Percentiles rank a stretch among this genome's conserved stretches.
These are phyloP conservation scores for Trogon surrucura DNA, from an alignment of 2,113 vertebrate genomes.

Conservation along the genomic window DNA sequence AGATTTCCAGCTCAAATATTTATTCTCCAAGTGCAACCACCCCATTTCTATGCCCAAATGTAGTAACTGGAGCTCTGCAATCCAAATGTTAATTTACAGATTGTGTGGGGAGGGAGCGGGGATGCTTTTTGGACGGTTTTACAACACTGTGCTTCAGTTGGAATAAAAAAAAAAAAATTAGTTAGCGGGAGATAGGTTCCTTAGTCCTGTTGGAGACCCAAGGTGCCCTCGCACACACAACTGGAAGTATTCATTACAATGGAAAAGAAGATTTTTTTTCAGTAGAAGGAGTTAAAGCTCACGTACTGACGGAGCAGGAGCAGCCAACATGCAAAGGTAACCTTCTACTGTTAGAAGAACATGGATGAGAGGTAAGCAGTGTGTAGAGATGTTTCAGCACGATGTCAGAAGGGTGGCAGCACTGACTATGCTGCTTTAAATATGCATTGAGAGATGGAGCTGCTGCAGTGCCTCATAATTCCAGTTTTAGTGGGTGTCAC, in stretches of 20 bases:
- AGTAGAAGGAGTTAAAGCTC: background rate
- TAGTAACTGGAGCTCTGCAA: background rate
- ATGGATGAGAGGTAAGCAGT: background rate
- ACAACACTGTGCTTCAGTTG: background rate
- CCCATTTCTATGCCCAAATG: background rate
- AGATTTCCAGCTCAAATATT: background rate
- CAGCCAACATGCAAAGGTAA: background rate
- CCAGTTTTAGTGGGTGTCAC: background rate
- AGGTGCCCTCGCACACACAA: background rate
- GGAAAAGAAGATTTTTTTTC: background rate
- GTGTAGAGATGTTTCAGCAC: background rate
- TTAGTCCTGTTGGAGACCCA: background rate
- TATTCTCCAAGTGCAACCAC: accelerated
- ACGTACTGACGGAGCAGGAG: background rate
- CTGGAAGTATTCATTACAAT: accelerated
- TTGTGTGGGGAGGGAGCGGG: background rate
- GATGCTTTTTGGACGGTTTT: background rate
- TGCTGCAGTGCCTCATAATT: background rate
- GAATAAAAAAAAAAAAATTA: background rate
- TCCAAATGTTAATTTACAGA: background rate
- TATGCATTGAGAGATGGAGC: background rate
- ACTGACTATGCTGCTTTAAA: background rate
- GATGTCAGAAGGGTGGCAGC: background rate
- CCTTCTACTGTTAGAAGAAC: background rate
- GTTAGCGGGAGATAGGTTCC: background rate